Conservation (phyloP, 2,888 invertebrate species). For the Ophion ellenae region DNA sequence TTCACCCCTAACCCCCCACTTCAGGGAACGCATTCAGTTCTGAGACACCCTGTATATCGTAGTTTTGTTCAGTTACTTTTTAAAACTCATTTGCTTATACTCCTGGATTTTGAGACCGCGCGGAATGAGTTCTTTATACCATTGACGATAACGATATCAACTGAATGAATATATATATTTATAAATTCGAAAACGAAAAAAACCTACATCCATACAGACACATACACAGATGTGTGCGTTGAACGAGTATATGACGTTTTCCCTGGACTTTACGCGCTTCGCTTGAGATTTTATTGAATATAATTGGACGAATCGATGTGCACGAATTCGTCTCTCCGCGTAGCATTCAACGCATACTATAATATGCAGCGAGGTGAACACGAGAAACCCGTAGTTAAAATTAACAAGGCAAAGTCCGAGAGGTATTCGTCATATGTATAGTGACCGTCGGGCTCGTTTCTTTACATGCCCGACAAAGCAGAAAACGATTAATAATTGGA, state of each 20-base stretch:
- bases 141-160: not conserved
- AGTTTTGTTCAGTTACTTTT: not conserved
- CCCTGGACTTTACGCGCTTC: conserved; percentile 44
- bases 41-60: not conserved
- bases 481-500: conserved; percentile 55
- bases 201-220: not conserved
- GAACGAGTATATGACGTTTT: conserved; percentile 30
- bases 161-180: not conserved
- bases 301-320: conserved; percentile 64
- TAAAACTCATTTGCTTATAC: not conserved
- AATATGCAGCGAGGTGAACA: conserved; percentile 40
- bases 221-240: not conserved
- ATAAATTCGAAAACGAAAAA: not conserved
- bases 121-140: conserved; percentile 4
- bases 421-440: conserved; percentile 15
- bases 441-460: conserved; percentile 8
- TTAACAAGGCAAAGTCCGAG: conserved; percentile 62
- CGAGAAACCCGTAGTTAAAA: conserved; percentile 57
- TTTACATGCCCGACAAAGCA: conserved; percentile 30
- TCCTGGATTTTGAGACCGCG: conserved; percentile 4
- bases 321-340: conserved; percentile 33
- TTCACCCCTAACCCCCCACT: too few species aligned
- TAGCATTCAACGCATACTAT: conserved; percentile 37
- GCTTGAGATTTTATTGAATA: conserved; percentile 54
- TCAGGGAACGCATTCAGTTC: too few species aligned